Evolutionary conservation across 2,888 invertebrate species (phyloP), one percentile per base, ranked within the genome.

Genomic region (Drosophila hamatofila): DNA sequence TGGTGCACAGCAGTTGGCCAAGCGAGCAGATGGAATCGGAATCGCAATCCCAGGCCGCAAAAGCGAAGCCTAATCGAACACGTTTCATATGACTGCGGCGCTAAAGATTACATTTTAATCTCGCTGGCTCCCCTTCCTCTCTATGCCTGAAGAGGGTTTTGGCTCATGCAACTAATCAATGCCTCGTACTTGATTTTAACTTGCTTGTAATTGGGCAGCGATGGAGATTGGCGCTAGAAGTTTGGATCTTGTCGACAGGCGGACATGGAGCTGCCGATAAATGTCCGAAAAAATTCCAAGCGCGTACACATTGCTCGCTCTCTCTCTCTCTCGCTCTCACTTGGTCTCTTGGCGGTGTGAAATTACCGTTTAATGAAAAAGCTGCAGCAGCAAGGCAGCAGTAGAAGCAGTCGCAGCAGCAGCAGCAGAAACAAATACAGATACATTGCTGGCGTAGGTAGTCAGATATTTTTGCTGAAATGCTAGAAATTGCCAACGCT

Each of bases 31-130:
- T 21, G 51, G 54, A 54, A 39, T 54, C 54, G 54, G 11, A 52
- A 33, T 54, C 54, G 57, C 58, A 78, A 52, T 57, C 48, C 21
- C 59, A 23, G 42, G 67, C 72, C 58, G 72, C 60, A 58, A 42
- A 39, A 54, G 54, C 37, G 60, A 66, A 78, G 87, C 89, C 85
- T 89, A 89, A 89, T 84, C 89, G 89, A 84, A 84, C 83, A 84
- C 83, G 83, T 84, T 84, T 89, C 83, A 71, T 89, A 89, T 84
- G 88, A 87, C 83, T 84, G 85, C 82, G 88, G 89, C 83, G 83
- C 83, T 87, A 89, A 84, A 89, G 89, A 87, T 84, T 84, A 84
- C 83, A 87, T 89, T 84, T 84, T 89, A 84, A 84, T 84, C 88
- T 89, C 82, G 81, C 49, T 68, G 59, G 18, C 41, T 18, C 54